A percentile compares a stretch with the other conserved stretches of the same genome.
phyloP scores from a whole-genome alignment of 2,888 invertebrate species.

The Synanthedon formicaeformis region DNA sequence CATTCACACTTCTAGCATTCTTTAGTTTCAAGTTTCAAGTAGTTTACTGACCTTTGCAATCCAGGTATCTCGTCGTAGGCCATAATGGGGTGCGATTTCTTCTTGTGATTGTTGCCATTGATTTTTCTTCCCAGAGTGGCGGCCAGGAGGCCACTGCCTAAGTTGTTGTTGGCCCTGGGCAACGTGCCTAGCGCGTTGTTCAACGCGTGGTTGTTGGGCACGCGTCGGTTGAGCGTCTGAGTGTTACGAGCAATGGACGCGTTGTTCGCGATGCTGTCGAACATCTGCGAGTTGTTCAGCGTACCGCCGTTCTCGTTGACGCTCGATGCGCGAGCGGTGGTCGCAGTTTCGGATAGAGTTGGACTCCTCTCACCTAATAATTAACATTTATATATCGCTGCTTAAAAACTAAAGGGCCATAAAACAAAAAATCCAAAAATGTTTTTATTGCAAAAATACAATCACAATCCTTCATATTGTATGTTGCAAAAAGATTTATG shows the following conservation, averaged over 20 bases:
- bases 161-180: slow-evolving; percentile 50
- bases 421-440: too few species aligned
- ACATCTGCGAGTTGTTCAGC: slow-evolving; percentile 39
- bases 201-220: slow-evolving; percentile 43
- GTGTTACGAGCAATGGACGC: slow-evolving; percentile 45
- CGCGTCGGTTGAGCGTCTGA: slow-evolving; percentile 52
- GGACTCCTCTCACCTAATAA: slow-evolving; percentile 80
- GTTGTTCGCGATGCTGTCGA: slow-evolving; percentile 39
- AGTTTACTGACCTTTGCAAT: slow-evolving; percentile 40
- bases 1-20: too few species aligned
- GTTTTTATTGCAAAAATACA: too few species aligned
- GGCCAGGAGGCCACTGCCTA: slow-evolving; percentile 40
- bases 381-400: neutral
- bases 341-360: slow-evolving; percentile 84
- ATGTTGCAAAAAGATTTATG: too few species aligned
- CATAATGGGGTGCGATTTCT: slow-evolving; percentile 67
- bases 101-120: slow-evolving; percentile 66
- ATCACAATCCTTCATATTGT: too few species aligned
- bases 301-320: slow-evolving; percentile 61
- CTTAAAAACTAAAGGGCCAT: too few species aligned
- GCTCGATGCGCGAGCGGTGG: slow-evolving; percentile 84
- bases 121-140: slow-evolving; percentile 62
- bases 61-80: slow-evolving; percentile 73
- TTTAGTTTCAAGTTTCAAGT: too few species aligned
- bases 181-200: slow-evolving; percentile 58